A percentile compares a stretch with the other conserved stretches of the same genome.
Conservation (phyloP, 2,888 invertebrate genomes). For the Archips crataeganus region DNA sequence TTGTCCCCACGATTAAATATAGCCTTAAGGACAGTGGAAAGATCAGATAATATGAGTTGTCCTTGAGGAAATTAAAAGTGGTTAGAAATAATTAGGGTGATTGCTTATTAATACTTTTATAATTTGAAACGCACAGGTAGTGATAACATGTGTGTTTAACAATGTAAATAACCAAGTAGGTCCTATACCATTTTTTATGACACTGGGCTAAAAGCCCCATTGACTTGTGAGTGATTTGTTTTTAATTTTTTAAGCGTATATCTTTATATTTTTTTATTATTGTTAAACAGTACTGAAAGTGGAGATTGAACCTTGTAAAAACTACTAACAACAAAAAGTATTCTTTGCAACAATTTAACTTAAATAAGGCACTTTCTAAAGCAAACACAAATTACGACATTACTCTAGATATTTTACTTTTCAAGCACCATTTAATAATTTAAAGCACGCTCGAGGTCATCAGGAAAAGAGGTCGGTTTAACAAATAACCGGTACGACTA, state of each 20-base stretch:
- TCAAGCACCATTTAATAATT: slow-evolving; percentile 23
- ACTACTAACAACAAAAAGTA: not conserved
- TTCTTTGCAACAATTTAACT: slow-evolving; percentile 1
- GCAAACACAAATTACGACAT: slow-evolving; percentile 17
- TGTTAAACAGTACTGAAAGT: no score
- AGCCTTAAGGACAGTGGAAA: not conserved
- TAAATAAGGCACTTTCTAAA: slow-evolving; percentile 2
- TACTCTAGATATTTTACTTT: slow-evolving; percentile 10
- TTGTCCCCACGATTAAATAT: not conserved
- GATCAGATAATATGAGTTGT: not conserved
- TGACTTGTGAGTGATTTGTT: no score
- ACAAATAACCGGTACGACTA: slow-evolving; percentile 12
- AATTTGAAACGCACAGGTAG: no score
- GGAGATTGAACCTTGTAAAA: not conserved
- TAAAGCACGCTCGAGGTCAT: slow-evolving; percentile 17
- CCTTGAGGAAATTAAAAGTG: no score
- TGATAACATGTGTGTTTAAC: no score
- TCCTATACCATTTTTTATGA: no score
- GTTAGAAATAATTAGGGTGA: no score
- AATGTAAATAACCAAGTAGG: no score
- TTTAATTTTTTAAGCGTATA: no score
- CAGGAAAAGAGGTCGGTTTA: slow-evolving; percentile 16
- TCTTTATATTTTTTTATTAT: no score
- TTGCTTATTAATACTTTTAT: not conserved
- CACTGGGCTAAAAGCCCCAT: no score